Conservation (phyloP, 2,113 vertebrate genomes). For the Halcyon senegalensis region DNA sequence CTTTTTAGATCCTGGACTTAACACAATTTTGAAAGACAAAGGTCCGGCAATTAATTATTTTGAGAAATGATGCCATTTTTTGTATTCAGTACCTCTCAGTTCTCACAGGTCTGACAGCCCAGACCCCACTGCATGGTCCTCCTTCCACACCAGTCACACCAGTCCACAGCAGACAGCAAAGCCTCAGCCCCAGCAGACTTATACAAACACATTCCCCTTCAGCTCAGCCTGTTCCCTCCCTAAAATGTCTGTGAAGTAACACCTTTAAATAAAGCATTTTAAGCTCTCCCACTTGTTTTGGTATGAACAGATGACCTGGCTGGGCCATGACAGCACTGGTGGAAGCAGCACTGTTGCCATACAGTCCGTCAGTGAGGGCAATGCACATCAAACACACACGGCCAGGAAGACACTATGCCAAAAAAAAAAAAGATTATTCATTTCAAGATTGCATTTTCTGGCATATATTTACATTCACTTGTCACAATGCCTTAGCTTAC, state of each 20-base stretch:
- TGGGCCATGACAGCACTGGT: conserved; percentile 17
- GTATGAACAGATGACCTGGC: conserved; percentile 24
- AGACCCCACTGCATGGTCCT: background rate
- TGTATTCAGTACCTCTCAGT: background rate
- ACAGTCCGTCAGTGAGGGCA: background rate
- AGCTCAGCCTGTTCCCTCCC: conserved; percentile 1
- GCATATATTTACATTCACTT: conserved; percentile 90
- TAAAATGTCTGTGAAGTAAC: conserved; percentile 20
- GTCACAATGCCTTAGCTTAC: conserved; percentile 78
- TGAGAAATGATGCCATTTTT: background rate
- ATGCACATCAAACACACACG: background rate
- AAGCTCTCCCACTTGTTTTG: conserved; percentile 58
- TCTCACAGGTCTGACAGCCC: background rate
- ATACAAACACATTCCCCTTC: background rate
- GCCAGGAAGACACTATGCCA: conserved; percentile 46
- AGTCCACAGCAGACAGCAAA: background rate
- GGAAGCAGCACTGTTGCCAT: conserved; percentile 25
- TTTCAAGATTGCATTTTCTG: conserved; percentile 71
- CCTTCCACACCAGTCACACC: background rate
- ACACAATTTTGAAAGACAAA: background rate
- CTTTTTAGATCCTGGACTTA: background rate
- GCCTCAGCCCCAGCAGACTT: background rate
- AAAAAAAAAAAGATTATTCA: background rate
- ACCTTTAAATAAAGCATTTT: conserved; percentile 50
- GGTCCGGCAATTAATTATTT: background rate